Percentiles rank a stretch among this genome's conserved stretches.
phyloP scores from a whole-genome alignment of 2,888 invertebrate species.

The Periphyllus acericola region DNA sequence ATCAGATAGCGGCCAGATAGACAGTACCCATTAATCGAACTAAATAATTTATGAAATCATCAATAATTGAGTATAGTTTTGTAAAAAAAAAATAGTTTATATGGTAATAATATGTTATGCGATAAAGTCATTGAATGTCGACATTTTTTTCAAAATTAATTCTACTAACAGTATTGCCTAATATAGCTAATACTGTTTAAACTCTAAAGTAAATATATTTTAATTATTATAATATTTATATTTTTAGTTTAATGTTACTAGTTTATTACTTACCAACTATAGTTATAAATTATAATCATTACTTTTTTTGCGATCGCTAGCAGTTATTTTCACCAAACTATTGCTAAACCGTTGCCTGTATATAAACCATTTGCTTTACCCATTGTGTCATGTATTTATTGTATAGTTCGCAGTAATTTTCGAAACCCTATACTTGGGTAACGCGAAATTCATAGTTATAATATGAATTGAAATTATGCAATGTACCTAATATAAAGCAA shows the following conservation, averaged over 20 bases:
- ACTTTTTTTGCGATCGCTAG: background rate
- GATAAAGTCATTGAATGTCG: too few species aligned
- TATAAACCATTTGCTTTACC: conserved; percentile 5
- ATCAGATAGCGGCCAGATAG: too few species aligned
- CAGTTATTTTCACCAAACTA: background rate
- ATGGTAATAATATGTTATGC: too few species aligned
- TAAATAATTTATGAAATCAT: too few species aligned
- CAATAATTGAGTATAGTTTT: too few species aligned
- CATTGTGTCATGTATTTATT: conserved; percentile 35
- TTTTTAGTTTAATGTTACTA: background rate
- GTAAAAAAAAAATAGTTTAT: too few species aligned
- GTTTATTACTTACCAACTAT: background rate
- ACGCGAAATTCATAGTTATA: conserved; percentile 31
- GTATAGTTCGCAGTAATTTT: conserved; percentile 30
- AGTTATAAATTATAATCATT: background rate
- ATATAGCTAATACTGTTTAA: too few species aligned
- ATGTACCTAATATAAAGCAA: conserved; percentile 10
- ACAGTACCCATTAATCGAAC: too few species aligned
- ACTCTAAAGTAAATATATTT: background rate
- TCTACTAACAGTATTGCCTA: too few species aligned
- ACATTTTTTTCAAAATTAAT: too few species aligned
- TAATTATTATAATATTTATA: conserved; percentile 12
- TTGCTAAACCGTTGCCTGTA: conserved; percentile 3
- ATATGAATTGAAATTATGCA: conserved; percentile 40
- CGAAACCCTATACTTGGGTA: conserved; percentile 43